Evolutionary conservation across 1,140 invertebrate species (phyloP).

Genomic region (Heliconius nattereri): DNA sequence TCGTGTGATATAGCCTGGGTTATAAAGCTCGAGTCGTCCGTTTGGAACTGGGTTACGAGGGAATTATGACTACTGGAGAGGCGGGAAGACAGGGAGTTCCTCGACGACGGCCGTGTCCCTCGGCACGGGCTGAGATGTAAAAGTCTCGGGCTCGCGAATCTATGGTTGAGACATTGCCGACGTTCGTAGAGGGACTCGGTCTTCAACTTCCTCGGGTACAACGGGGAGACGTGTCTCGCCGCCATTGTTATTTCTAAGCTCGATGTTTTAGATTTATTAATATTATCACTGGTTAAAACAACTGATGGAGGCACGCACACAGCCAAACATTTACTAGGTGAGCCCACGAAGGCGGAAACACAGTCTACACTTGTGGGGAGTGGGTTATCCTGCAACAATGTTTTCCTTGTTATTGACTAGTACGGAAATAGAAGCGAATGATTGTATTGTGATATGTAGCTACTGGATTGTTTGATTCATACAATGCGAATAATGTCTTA

Average conservation of each 20-base stretch:
- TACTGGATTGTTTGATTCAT: conserved; percentile 6
- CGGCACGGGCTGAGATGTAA: conserved; percentile 84
- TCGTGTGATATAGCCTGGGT: conserved; percentile 93
- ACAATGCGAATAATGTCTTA: not conserved
- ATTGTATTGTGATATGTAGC: not conserved
- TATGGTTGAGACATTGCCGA: conserved; percentile 72
- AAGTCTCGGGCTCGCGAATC: conserved; percentile 84
- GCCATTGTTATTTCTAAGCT: conserved; percentile 57
- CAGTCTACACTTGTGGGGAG: conserved; percentile 44
- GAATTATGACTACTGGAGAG: conserved; percentile 91
- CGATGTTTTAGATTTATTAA: conserved; percentile 51
- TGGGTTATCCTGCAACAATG: conserved; percentile 27
- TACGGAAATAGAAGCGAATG: not conserved
- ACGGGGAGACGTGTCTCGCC: conserved; percentile 58
- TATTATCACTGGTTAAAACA: conserved; percentile 55
- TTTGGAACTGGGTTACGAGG: conserved; percentile 87
- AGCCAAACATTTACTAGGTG: conserved; percentile 53
- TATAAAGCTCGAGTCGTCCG: conserved; percentile 91
- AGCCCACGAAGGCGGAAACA: conserved; percentile 43
- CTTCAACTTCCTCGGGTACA: conserved; percentile 70
- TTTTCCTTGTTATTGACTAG: conserved; percentile 7
- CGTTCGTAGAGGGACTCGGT: conserved; percentile 67
- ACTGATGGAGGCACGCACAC: conserved; percentile 62
- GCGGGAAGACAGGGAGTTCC: conserved; percentile 87
- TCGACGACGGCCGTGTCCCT: conserved; percentile 84